Evolutionary conservation across 2,113 vertebrate species (phyloP).

Genomic region (Porphyrio hochstetteri): DNA sequence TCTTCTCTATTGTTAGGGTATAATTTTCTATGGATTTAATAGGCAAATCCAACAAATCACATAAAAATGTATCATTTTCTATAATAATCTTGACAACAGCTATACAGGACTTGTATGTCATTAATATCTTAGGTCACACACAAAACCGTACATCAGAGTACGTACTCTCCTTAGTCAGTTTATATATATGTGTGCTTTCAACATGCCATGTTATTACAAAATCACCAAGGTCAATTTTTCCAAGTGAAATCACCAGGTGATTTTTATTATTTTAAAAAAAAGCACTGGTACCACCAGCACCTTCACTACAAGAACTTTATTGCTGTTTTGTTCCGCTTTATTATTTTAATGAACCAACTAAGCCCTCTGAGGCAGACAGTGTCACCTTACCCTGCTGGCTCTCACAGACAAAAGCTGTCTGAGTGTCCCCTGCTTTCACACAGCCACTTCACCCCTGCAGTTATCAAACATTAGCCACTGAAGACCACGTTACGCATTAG

Average conservation of each 20-base stretch:
- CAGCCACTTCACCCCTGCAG: not conserved
- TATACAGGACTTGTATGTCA: not conserved
- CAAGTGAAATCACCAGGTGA: not conserved
- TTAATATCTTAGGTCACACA: not conserved
- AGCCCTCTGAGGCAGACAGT: not conserved
- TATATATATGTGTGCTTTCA: not conserved
- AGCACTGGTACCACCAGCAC: not conserved
- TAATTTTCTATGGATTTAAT: constrained; percentile 44
- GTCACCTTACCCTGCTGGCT: not conserved
- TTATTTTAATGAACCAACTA: not conserved
- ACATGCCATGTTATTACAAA: not conserved
- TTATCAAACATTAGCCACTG: not conserved
- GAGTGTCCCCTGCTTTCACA: not conserved
- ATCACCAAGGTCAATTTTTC: not conserved
- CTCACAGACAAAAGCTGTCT: not conserved
- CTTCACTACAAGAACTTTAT: not conserved
- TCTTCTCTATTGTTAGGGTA: constrained; percentile 9
- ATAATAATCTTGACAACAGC: constrained; percentile 38
- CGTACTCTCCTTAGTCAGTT: not conserved
- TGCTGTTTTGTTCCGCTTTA: not conserved
- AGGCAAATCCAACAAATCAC: constrained; percentile 42
- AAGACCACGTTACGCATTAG: not conserved
- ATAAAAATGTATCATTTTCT: constrained; percentile 46
- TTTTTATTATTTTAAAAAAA: not conserved
- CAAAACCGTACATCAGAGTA: not conserved